phyloP scores from a whole-genome alignment of 2,888 invertebrate species.

The Heteromyza rotundicornis region DNA sequence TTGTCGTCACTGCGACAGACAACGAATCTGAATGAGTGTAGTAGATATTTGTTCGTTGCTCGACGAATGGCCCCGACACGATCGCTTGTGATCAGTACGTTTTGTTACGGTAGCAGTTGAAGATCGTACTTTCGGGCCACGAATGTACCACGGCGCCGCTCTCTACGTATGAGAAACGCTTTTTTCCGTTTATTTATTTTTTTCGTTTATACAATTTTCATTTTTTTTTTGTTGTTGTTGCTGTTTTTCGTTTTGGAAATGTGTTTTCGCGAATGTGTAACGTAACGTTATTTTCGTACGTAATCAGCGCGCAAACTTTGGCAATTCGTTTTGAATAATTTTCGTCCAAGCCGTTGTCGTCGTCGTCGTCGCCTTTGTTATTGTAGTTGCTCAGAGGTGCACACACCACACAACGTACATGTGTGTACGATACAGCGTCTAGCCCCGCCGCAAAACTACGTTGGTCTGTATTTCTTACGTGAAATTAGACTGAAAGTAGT shows the following conservation, averaged over 20 bases:
- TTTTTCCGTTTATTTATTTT: neutral
- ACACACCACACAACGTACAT: no score
- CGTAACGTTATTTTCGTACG: neutral
- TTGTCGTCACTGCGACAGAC: neutral
- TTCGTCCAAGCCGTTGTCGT: neutral
- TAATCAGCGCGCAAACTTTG: slow-evolving; percentile 1
- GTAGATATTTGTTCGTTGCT: no score
- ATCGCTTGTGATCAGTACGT: neutral
- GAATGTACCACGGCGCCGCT: neutral
- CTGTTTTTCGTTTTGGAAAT: neutral
- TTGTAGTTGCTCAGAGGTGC: neutral
- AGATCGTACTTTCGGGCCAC: slow-evolving; percentile 38
- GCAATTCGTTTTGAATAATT: neutral
- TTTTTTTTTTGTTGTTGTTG: neutral
- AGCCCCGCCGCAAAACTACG: neutral
- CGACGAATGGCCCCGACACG: no score
- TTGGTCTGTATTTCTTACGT: slow-evolving; percentile 3
- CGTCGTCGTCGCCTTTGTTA: neutral
- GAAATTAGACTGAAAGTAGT: slow-evolving; percentile 9
- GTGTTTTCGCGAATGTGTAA: neutral
- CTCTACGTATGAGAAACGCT: neutral
- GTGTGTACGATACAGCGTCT: neutral
- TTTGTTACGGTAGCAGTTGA: slow-evolving; percentile 34
- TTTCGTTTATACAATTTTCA: neutral
- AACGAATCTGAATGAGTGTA: no score